phyloP scores from a whole-genome alignment of 2,888 invertebrate genomes.

The Aricia artaxerxes region DNA sequence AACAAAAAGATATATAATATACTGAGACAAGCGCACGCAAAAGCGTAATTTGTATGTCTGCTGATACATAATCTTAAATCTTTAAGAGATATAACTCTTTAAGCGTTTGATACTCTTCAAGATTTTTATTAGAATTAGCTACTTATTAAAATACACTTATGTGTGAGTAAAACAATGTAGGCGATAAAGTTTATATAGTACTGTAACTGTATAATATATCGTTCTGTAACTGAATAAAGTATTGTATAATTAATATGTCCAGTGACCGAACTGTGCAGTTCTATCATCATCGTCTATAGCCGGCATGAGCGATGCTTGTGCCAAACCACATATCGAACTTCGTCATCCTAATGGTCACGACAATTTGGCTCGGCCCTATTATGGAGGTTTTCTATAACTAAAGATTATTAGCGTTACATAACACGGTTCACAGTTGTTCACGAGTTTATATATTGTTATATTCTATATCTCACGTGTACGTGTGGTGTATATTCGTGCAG shows the following conservation, averaged over 20 bases:
- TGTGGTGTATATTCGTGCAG: conserved; percentile 76
- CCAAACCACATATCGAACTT: neutral
- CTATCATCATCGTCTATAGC: neutral
- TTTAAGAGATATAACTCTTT: too few species aligned
- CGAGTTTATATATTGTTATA: conserved; percentile 79
- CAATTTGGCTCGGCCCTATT: conserved; percentile 47
- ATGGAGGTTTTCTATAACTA: conserved; percentile 72
- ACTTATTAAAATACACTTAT: neutral
- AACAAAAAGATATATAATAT: too few species aligned
- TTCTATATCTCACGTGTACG: conserved; percentile 72
- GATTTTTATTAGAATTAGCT: too few species aligned
- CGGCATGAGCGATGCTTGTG: neutral
- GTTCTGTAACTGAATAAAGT: neutral
- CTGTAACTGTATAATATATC: neutral
- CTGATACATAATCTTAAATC: too few species aligned
- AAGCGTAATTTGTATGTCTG: too few species aligned
- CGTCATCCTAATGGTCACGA: neutral
- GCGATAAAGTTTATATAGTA: too few species aligned
- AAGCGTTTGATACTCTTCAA: too few species aligned
- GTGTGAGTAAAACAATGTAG: neutral
- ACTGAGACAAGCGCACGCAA: too few species aligned
- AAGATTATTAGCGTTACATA: conserved; percentile 71
- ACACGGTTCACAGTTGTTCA: conserved; percentile 78
- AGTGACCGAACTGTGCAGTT: neutral
- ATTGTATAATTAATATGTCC: neutral